These are phyloP conservation scores for Diprion similis DNA, from an alignment of 1,140 invertebrate species.

Conservation along the genomic window DNA sequence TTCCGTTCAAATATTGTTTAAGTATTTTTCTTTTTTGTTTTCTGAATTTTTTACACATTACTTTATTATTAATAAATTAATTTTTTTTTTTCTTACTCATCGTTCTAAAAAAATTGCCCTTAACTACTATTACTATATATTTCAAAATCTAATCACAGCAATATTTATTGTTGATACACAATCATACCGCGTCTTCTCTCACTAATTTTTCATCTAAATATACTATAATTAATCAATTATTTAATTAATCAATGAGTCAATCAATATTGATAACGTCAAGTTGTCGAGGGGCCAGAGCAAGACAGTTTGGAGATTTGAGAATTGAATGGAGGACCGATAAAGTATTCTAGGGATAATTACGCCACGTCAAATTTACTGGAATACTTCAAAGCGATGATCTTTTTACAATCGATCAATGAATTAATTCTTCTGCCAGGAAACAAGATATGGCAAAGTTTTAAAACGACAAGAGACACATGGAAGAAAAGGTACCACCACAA, in stretches of 20 bases:
- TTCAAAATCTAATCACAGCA: constrained; percentile 63
- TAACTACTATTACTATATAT: constrained; percentile 56
- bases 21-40: no score
- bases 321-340: no score
- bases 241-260: not conserved
- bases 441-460: not conserved
- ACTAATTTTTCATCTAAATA: constrained; percentile 47
- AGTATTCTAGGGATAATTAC: no score
- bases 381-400: no score
- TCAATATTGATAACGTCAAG: no score
- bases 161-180: constrained; percentile 64
- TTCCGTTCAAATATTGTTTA: no score
- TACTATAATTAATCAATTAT: not conserved
- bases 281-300: no score
- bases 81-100: not conserved
- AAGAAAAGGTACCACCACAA: not conserved
- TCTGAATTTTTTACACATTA: not conserved
- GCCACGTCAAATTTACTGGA: no score
- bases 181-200: constrained; percentile 57
- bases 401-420: no score
- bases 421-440: no score
- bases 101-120: constrained; percentile 54
- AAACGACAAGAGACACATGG: not conserved
- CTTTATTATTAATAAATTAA: not conserved
- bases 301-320: no score